Evolutionary conservation across 1,140 invertebrate species (phyloP), one percentile per base, ranked within the genome.

Genomic region (Drosophila carrolli): DNA sequence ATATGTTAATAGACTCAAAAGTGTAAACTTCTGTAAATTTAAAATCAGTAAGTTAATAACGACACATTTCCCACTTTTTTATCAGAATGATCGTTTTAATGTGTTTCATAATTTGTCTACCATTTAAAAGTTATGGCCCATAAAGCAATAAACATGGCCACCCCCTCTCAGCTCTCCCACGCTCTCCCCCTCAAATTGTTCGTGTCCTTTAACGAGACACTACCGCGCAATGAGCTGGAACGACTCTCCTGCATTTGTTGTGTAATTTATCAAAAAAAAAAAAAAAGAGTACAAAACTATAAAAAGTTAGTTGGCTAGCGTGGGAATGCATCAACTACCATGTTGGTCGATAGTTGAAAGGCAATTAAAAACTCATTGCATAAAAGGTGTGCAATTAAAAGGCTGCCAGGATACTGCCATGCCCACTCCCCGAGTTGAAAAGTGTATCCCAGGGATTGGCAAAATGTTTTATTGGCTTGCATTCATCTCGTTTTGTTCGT

Each of bases 351-450:
- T 61, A 61, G 54, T 50, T 48, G 51, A 51, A 51, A 57, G 56
- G 67, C 75, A 79, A 88, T 89, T 88, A 88, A 88, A 80, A 83
- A 83, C 79, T 62, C 60, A 89, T 88, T 89, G 83, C 84, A 74
- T 66, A 70, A n/a, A 14, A 58, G 61, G 63, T 66, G 32, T 65
- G 72, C 79, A 86, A 88, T 86, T 86, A 88, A 79, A 68, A 48
- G 68, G 60, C 66, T 59, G 65, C 53, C 62, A 78, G 66, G 76
- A 75, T 75, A 61, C 65, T 58, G 59, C 38, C 43, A 11, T 16
- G 10, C 23, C 29, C 51, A 51, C 60, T 59, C 16, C 40, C 57
- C 9, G 23, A 55, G 19, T 29, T n/a, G 50, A 55, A 44, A 59
- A 41, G 56, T 41, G 44, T 55, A 57, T 23, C 66, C 50, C 19